A percentile compares a stretch with the other conserved stretches of the same genome.
Evolutionary conservation across 2,888 invertebrate species (phyloP).

Genomic region (Aethes cnicana): DNA sequence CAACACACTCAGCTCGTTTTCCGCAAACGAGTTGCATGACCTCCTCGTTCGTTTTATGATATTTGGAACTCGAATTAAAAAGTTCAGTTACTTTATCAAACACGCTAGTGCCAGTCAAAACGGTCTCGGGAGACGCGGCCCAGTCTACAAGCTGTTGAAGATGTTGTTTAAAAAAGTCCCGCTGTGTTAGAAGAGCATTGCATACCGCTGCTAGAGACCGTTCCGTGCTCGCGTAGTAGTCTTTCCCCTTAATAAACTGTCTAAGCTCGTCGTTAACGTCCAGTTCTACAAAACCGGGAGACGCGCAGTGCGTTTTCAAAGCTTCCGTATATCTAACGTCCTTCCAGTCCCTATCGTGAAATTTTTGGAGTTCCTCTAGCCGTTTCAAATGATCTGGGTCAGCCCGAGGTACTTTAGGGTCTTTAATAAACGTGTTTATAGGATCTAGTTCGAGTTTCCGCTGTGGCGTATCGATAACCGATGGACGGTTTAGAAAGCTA

Average conservation of each 20-base stretch:
- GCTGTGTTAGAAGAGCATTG: conserved; percentile 14
- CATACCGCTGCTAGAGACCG: conserved; percentile 13
- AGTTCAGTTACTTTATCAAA: conserved; percentile 28
- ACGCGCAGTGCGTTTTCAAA: conserved; percentile 13
- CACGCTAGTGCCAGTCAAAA: background rate
- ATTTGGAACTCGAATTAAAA: conserved; percentile 13
- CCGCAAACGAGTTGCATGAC: conserved; percentile 31
- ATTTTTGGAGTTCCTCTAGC: background rate
- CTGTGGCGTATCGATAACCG: background rate
- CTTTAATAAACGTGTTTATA: conserved; percentile 2
- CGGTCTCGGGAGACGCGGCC: conserved; percentile 7
- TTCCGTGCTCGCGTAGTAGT: conserved; percentile 10
- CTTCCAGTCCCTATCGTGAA: too few relatives aligned
- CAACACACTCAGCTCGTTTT: conserved; percentile 27
- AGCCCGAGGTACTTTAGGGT: conserved; percentile 7
- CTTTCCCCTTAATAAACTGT: conserved; percentile 25
- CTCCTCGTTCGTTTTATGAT: conserved; percentile 26
- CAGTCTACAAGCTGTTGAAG: conserved; percentile 23
- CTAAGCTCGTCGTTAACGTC: conserved; percentile 19
- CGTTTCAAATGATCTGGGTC: background rate
- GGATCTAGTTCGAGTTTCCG: background rate
- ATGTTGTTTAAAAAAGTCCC: conserved; percentile 10
- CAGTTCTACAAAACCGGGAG: conserved; percentile 18
- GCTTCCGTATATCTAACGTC: conserved; percentile 1
- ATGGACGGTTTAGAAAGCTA: background rate